Percentiles rank a stretch among this genome's conserved stretches.
phyloP scores from a whole-genome alignment of 2,888 invertebrate genomes.

The Cosmia trapezina region DNA sequence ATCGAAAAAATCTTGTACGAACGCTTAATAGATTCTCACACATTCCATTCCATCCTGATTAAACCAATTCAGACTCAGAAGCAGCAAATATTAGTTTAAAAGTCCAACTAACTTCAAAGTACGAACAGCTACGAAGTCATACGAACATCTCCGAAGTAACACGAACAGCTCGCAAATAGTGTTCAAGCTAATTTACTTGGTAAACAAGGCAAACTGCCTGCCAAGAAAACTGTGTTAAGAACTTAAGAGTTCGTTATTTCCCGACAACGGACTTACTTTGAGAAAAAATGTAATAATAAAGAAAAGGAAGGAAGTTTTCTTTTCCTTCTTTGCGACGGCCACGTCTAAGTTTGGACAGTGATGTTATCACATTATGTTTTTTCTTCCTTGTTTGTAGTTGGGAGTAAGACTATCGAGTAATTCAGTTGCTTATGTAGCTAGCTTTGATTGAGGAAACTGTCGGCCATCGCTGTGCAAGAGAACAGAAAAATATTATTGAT shows the following conservation, averaged over 20 bases:
- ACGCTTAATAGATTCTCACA: not conserved
- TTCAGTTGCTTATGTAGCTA: slow-evolving; percentile 22
- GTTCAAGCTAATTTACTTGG: slow-evolving; percentile 54
- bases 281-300: slow-evolving; percentile 60
- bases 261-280: slow-evolving; percentile 52
- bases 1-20: not conserved
- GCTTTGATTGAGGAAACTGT: slow-evolving; percentile 19
- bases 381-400: slow-evolving; percentile 22
- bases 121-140: slow-evolving; percentile 34
- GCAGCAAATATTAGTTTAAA: slow-evolving; percentile 52
- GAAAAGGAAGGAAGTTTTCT: slow-evolving; percentile 34
- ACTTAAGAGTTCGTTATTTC: slow-evolving; percentile 50
- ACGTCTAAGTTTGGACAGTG: slow-evolving; percentile 28
- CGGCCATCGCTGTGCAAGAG: not conserved
- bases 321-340: slow-evolving; percentile 31
- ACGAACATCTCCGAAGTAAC: slow-evolving; percentile 31
- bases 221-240: slow-evolving; percentile 54
- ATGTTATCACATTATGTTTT: slow-evolving; percentile 48
- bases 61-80: slow-evolving; percentile 31
- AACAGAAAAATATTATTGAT: not conserved
- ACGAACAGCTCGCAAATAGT: slow-evolving; percentile 48
- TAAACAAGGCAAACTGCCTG: slow-evolving; percentile 49
- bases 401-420: slow-evolving; percentile 17
- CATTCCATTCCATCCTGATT: slow-evolving; percentile 7
- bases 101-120: slow-evolving; percentile 31